A percentile compares a stretch with the other conserved stretches of the same genome.
Evolutionary conservation across 2,888 invertebrate species (phyloP).

Genomic region (Synergus japonicus): DNA sequence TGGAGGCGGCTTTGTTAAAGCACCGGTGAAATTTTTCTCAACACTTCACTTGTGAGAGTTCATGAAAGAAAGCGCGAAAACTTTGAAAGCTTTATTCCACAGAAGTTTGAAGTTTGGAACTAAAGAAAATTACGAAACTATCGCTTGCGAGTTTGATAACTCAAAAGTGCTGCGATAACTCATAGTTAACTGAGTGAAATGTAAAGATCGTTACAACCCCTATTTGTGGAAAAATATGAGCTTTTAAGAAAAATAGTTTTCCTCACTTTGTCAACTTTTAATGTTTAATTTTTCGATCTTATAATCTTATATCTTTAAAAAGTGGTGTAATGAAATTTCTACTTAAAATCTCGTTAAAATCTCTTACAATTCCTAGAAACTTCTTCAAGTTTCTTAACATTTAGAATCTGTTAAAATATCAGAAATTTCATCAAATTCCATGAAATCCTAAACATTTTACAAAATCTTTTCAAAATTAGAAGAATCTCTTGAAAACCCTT

Average conservation of each 20-base stretch:
- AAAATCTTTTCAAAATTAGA: too few species aligned
- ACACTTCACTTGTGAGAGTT: background rate
- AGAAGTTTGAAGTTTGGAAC: conserved; percentile 2
- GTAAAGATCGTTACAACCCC: conserved; percentile 5
- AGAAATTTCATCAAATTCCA: too few species aligned
- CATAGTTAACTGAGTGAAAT: conserved; percentile 18
- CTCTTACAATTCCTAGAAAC: too few species aligned
- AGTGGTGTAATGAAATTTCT: too few species aligned
- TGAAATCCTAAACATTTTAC: too few species aligned
- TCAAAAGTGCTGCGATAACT: conserved; percentile 10
- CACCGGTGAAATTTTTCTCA: conserved; percentile 16
- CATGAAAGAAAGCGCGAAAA: conserved; percentile 22
- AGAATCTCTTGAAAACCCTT: too few species aligned
- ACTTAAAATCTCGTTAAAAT: too few species aligned
- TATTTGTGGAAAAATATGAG: background rate
- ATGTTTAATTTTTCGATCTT: too few species aligned
- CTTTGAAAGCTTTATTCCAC: conserved; percentile 12
- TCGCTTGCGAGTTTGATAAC: conserved; percentile 20
- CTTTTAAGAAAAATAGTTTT: background rate
- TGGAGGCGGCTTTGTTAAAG: background rate
- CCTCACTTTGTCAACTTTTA: too few species aligned
- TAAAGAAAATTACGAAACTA: conserved; percentile 30
- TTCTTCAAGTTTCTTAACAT: too few species aligned
- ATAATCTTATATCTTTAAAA: too few species aligned
- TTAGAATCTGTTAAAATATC: too few species aligned